Conservation (phyloP, 2,113 vertebrate species). For the Apodemus sylvaticus region DNA sequence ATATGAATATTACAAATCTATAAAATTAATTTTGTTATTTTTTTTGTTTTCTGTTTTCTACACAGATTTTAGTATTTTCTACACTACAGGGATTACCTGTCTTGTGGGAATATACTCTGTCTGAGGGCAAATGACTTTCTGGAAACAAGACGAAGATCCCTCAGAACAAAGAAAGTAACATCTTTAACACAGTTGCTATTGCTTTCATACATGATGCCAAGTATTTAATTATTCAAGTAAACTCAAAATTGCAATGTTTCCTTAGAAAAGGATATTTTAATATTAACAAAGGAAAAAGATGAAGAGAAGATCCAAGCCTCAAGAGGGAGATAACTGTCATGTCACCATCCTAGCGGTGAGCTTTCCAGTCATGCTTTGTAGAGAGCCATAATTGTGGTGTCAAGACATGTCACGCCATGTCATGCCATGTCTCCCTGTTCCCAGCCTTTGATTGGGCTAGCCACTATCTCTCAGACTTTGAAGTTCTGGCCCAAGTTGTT, state of each 20-base stretch:
- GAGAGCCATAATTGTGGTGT: too few relatives aligned
- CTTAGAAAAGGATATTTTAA: neutral
- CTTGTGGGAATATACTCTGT: neutral
- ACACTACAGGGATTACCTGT: neutral
- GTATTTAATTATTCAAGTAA: neutral
- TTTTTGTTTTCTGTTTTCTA: neutral
- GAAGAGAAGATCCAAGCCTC: neutral
- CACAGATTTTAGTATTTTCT: neutral
- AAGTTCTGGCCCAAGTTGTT: too few relatives aligned
- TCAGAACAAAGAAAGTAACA: neutral
- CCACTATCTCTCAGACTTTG: too few relatives aligned
- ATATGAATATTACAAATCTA: neutral
- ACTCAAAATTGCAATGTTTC: neutral
- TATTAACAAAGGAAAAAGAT: neutral
- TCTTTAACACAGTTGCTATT: neutral
- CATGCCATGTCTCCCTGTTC: too few relatives aligned
- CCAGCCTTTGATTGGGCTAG: too few relatives aligned
- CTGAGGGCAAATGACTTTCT: neutral
- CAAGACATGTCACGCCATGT: too few relatives aligned
- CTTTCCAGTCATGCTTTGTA: neutral
- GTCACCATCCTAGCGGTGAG: neutral
- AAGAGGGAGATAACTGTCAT: neutral
- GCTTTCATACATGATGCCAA: neutral
- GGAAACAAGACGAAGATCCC: neutral
- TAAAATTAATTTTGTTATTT: slow-evolving; percentile 18